Conservation (phyloP, 2,888 invertebrate species). For the Diaperis boleti region DNA sequence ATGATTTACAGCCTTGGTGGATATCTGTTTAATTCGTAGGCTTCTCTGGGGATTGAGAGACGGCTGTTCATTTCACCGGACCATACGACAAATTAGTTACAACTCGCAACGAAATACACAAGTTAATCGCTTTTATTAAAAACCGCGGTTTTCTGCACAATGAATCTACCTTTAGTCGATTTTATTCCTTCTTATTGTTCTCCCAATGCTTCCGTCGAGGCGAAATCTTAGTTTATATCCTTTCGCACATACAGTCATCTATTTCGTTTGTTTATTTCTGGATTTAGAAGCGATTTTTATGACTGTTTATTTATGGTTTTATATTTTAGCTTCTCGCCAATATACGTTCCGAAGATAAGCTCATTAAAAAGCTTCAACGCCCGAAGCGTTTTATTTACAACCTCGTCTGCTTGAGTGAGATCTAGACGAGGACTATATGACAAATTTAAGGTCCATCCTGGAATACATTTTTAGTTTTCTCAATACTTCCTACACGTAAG, state of each 20-base stretch:
- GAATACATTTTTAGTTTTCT: too few species aligned
- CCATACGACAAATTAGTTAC: slow-evolving; percentile 40
- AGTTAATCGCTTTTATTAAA: slow-evolving; percentile 40
- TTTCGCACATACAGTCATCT: slow-evolving; percentile 32
- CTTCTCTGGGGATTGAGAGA: slow-evolving; percentile 54
- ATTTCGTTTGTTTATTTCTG: slow-evolving; percentile 39
- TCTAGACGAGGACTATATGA: neutral
- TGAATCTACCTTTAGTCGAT: slow-evolving; percentile 11
- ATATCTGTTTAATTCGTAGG: slow-evolving; percentile 59
- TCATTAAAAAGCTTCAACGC: slow-evolving; percentile 25
- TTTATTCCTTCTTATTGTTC: slow-evolving; percentile 14
- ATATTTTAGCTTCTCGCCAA: slow-evolving; percentile 22
- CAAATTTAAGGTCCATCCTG: too few species aligned
- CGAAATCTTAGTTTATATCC: slow-evolving; percentile 42
- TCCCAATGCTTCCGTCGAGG: slow-evolving; percentile 19
- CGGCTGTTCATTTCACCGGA: slow-evolving; percentile 43
- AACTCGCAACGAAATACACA: slow-evolving; percentile 22
- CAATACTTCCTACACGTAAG: too few species aligned
- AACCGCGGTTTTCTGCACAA: slow-evolving; percentile 7
- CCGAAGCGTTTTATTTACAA: slow-evolving; percentile 12
- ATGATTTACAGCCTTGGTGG: slow-evolving; percentile 58
- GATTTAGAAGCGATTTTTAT: slow-evolving; percentile 38
- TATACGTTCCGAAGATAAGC: slow-evolving; percentile 19
- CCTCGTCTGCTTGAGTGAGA: neutral
- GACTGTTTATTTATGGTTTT: slow-evolving; percentile 40